phyloP scores from a whole-genome alignment of 1,140 invertebrate genomes.

The Brachionus manjavacas region DNA sequence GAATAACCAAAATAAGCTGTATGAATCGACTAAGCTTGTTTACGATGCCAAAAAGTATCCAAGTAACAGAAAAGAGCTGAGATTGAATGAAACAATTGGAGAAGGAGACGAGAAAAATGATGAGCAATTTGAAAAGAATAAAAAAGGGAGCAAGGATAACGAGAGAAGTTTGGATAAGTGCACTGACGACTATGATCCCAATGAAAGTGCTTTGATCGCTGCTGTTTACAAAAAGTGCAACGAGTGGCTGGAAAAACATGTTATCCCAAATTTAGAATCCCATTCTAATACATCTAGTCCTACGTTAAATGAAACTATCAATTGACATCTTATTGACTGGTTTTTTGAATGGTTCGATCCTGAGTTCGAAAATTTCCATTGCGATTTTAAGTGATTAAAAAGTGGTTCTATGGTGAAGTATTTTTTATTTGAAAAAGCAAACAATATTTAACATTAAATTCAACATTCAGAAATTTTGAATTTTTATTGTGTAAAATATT shows the following conservation, averaged over 20 bases:
- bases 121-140: not conserved
- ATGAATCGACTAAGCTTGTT: not conserved
- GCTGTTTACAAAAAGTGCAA: slow-evolving; percentile 27
- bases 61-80: not conserved
- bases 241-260: slow-evolving; percentile 25
- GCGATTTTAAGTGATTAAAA: not conserved
- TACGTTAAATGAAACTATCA: not conserved
- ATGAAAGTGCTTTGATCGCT: not conserved
- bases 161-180: slow-evolving; percentile 16
- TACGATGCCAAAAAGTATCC: not conserved
- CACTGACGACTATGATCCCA: slow-evolving; percentile 4
- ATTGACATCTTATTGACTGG: not conserved
- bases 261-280: slow-evolving; percentile 6
- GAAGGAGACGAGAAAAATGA: slow-evolving; percentile 10
- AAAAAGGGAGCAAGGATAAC: not conserved
- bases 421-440: too few species aligned
- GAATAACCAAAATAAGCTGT: slow-evolving; percentile 13
- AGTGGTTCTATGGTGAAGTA: not conserved
- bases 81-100: not conserved
- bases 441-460: too few species aligned
- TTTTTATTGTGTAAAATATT: too few species aligned
- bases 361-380: too few species aligned
- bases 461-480: too few species aligned
- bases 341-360: too few species aligned
- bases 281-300: slow-evolving; percentile 37